These are phyloP conservation scores for Andrena praecox DNA, from an alignment of 2,888 invertebrate genomes.

Conservation along the genomic window DNA sequence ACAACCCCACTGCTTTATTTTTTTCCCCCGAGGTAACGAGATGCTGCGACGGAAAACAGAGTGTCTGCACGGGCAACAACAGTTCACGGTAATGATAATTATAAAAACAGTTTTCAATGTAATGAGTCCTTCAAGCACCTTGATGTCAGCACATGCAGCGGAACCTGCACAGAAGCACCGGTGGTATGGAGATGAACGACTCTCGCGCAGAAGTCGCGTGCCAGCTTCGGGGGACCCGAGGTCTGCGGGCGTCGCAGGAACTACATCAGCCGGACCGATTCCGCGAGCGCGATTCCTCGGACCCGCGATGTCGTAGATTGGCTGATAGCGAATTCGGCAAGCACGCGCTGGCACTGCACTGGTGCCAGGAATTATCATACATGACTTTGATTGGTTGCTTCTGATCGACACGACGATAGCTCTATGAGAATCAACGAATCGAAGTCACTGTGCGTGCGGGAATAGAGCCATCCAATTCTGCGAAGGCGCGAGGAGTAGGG, in stretches of 20 bases:
- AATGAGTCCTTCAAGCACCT: constrained; percentile 76
- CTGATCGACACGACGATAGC: no score
- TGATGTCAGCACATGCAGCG: constrained; percentile 79
- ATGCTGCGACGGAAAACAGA: constrained; percentile 61
- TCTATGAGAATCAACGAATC: no score
- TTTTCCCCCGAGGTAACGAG: constrained; percentile 54
- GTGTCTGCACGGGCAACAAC: constrained; percentile 68
- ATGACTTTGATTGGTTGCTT: no score
- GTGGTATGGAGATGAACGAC: constrained; percentile 61
- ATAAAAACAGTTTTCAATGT: constrained; percentile 80
- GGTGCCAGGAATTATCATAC: no score
- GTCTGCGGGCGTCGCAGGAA: constrained; percentile 30
- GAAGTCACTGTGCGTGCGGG: no score
- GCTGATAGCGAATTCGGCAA: neutral
- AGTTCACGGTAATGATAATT: constrained; percentile 77
- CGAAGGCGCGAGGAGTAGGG: neutral
- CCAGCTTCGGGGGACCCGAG: neutral
- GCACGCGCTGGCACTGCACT: no score
- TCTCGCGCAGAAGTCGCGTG: constrained; percentile 5
- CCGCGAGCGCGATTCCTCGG: neutral
- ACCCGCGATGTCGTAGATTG: constrained; percentile 18
- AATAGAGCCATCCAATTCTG: constrained; percentile 13
- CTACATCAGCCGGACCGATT: constrained; percentile 34
- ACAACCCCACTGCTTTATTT: constrained; percentile 53
- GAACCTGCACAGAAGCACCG: constrained; percentile 74